Percentiles rank a stretch among this genome's conserved stretches.
Evolutionary conservation across 2,113 vertebrate genomes (phyloP).

Genomic region (Anguilla rostrata): DNA sequence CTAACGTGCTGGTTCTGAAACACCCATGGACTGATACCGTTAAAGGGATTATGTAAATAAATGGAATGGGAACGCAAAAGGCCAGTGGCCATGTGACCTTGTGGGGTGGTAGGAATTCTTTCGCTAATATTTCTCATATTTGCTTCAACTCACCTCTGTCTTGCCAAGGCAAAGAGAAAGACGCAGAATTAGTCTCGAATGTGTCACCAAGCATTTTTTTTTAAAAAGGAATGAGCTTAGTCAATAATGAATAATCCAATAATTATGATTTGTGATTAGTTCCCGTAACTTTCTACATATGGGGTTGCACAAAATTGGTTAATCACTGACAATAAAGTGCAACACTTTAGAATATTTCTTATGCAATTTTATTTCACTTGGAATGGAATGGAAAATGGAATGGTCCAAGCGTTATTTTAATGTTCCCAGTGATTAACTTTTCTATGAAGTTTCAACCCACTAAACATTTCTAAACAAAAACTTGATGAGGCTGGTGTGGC

Average conservation of each 20-base stretch:
- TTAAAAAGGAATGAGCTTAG: slow-evolving; percentile 9
- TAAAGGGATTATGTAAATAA: slow-evolving; percentile 53
- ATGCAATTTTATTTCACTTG: no score
- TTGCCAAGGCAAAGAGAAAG: no score
- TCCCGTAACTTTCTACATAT: no score
- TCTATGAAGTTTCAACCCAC: neutral
- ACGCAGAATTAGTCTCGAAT: neutral
- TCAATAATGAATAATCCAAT: no score
- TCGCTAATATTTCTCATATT: slow-evolving; percentile 56
- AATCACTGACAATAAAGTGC: no score
- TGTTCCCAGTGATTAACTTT: neutral
- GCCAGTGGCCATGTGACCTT: slow-evolving; percentile 61
- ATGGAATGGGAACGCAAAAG: slow-evolving; percentile 37
- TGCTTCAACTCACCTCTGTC: slow-evolving; percentile 51
- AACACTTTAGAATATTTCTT: no score
- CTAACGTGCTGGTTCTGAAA: slow-evolving; percentile 32
- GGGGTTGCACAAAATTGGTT: no score
- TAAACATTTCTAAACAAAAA: neutral
- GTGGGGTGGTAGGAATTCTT: slow-evolving; percentile 47
- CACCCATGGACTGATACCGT: slow-evolving; percentile 13
- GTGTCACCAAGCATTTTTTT: slow-evolving; percentile 29
- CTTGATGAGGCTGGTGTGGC: neutral
- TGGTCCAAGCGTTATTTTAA: no score
- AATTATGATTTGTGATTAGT: no score
- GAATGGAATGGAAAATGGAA: no score